A percentile compares a stretch with the other conserved stretches of the same genome.
Conservation (phyloP, 2,888 invertebrate genomes). For the Lacanobia oleracea region DNA sequence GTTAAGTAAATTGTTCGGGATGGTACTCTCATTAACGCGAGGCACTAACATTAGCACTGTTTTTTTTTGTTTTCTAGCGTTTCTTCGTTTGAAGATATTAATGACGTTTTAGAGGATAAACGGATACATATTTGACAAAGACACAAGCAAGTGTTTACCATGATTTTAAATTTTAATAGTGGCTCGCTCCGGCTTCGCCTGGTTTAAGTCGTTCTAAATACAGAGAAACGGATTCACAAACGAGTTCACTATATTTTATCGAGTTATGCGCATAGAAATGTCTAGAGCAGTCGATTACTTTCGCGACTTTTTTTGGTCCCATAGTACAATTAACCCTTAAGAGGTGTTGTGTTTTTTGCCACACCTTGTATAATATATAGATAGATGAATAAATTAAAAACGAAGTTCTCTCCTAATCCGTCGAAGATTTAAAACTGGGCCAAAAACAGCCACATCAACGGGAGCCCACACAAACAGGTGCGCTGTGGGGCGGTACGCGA, state of each 20-base stretch:
- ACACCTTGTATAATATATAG: no score
- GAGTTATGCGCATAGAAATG: no score
- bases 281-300: no score
- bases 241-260: no score
- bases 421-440: slow-evolving; percentile 1
- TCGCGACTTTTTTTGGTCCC: no score
- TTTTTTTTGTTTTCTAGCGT: neutral
- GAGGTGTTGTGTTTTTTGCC: no score
- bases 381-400: neutral
- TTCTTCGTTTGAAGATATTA: neutral
- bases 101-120: neutral
- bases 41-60: slow-evolving; percentile 11
- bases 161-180: no score
- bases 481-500: slow-evolving; percentile 58
- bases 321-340: no score
- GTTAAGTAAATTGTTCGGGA: slow-evolving; percentile 70
- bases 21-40: slow-evolving; percentile 56
- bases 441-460: slow-evolving; percentile 61
- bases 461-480: slow-evolving; percentile 63
- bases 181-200: no score
- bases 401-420: neutral
- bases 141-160: no score
- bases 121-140: neutral
- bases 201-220: no score
- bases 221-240: no score